Conservation (phyloP, 2,113 vertebrate species). For the Formicarius rufipectus region DNA sequence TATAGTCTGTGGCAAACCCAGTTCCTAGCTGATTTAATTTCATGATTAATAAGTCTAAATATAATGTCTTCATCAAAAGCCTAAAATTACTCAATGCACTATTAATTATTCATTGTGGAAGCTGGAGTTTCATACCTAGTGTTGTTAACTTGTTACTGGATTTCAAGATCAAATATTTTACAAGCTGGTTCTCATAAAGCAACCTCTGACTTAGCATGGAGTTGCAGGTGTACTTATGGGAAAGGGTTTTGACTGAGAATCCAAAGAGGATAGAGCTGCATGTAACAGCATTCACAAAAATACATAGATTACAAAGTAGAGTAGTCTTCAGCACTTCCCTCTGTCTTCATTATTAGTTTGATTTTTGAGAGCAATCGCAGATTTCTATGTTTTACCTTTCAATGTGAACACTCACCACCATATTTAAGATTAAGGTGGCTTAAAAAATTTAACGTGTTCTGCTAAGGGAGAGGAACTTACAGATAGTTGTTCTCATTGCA, state of each 20-base stretch:
- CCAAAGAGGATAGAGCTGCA: neutral
- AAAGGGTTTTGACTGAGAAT: neutral
- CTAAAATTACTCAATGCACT: neutral
- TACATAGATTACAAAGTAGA: neutral
- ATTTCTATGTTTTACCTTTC: neutral
- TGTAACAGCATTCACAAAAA: neutral
- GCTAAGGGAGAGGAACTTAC: neutral
- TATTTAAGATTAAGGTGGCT: neutral
- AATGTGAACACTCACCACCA: neutral
- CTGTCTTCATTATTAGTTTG: neutral
- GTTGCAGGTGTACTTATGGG: neutral
- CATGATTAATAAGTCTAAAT: neutral
- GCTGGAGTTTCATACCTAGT: neutral
- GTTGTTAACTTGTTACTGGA: neutral
- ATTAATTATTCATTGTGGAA: neutral
- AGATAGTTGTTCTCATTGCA: neutral
- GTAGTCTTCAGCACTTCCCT: neutral
- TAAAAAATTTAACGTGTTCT: neutral
- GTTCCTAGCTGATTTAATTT: neutral
- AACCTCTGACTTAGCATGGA: neutral
- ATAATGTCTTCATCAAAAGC: neutral
- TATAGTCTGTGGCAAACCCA: neutral
- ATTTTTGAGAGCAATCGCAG: neutral
- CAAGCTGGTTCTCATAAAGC: neutral
- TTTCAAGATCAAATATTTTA: neutral